Percentiles rank a stretch among this genome's conserved stretches.
Conservation (phyloP, 2,113 vertebrate genomes). For the Electrona antarctica region DNA sequence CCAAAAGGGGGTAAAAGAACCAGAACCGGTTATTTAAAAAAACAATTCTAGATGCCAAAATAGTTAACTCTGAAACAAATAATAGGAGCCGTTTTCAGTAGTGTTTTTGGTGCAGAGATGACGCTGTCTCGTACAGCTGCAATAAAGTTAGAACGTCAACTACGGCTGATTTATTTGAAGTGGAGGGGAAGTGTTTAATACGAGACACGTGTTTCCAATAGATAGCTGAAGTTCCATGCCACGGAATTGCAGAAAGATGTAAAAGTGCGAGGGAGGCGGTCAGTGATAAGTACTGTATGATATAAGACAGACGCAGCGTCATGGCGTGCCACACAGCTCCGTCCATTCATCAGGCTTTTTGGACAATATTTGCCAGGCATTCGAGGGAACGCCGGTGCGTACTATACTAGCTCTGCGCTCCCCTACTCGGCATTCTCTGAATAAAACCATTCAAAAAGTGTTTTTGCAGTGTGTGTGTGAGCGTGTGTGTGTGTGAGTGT, state of each 20-base stretch:
- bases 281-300: constrained; percentile 71
- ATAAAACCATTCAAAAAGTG: constrained; percentile 9
- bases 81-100: constrained; percentile 54
- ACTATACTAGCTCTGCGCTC: not conserved
- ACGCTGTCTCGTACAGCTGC: constrained; percentile 70
- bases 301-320: constrained; percentile 65
- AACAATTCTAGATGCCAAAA: constrained; percentile 17
- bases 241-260: constrained; percentile 73
- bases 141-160: constrained; percentile 78
- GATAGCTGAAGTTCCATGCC: constrained; percentile 69
- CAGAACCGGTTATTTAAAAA: not conserved
- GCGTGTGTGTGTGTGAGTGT: too few relatives aligned
- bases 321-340: constrained; percentile 45
- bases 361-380: not conserved
- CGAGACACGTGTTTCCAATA: constrained; percentile 81
- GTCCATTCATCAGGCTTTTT: constrained; percentile 8
- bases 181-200: constrained; percentile 83
- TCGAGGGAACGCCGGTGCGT: not conserved
- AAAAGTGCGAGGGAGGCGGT: constrained; percentile 67
- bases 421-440: not conserved
- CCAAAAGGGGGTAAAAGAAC: not conserved
- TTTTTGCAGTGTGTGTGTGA: not conserved
- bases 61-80: constrained; percentile 55
- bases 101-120: constrained; percentile 38
- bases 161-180: constrained; percentile 81